Conservation (phyloP, 2,113 vertebrate genomes). For the Anseranas semipalmata region DNA sequence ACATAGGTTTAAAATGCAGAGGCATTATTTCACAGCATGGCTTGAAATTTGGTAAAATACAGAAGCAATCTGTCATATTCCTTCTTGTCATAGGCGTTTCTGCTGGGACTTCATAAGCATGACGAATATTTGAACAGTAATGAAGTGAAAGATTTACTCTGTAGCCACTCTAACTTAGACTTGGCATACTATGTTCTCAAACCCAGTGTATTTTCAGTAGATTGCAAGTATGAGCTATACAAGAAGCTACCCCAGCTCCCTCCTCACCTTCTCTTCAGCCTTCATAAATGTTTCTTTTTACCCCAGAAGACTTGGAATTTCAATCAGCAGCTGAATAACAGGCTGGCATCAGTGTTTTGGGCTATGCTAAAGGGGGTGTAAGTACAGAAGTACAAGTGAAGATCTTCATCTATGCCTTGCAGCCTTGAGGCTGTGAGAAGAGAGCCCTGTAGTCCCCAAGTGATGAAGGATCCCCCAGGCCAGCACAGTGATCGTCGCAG, state of each 20-base stretch:
- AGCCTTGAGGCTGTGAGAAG: neutral
- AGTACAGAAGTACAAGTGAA: neutral
- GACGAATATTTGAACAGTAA: neutral
- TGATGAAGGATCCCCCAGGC: fast-evolving
- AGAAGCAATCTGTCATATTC: constrained; percentile 5
- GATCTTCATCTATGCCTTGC: neutral
- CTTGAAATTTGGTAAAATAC: neutral
- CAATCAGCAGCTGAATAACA: neutral
- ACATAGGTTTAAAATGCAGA: neutral
- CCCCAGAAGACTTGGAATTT: neutral
- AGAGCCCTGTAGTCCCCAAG: neutral
- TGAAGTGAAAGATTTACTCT: neutral
- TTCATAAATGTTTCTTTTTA: neutral
- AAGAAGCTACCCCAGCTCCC: neutral
- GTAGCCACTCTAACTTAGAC: neutral
- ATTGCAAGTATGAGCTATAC: neutral
- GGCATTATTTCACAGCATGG: neutral
- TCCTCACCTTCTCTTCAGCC: neutral
- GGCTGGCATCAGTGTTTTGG: neutral
- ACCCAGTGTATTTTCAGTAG: neutral
- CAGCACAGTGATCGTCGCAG: neutral
- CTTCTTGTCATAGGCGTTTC: neutral
- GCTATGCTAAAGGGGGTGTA: neutral
- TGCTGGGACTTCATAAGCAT: neutral
- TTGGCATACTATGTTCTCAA: neutral